Evolutionary conservation across 1,140 invertebrate species (phyloP).

Genomic region (Dendroctonus valens): DNA sequence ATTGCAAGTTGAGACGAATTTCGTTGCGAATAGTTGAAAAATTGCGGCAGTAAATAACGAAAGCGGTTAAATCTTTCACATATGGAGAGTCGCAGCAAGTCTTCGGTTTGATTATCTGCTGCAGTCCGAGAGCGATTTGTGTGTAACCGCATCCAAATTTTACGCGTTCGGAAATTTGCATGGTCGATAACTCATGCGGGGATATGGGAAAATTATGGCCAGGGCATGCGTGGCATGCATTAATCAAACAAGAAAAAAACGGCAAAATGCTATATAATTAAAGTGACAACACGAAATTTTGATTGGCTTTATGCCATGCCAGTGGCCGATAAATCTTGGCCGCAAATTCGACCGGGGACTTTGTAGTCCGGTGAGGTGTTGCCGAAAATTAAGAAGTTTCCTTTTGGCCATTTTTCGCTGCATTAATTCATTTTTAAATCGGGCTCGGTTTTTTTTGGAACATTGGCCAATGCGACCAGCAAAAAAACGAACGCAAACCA

Average conservation of each 20-base stretch:
- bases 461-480: no score
- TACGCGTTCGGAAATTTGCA: conserved; percentile 39
- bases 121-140: background rate
- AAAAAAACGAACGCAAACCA: no score
- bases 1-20: no score
- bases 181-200: conserved; percentile 30
- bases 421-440: no score
- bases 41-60: no score
- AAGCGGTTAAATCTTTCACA: background rate
- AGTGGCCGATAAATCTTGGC: conserved; percentile 28
- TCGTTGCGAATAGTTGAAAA: no score
- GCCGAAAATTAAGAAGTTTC: no score
- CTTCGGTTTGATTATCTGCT: no score
- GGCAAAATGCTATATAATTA: conserved; percentile 33
- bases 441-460: no score
- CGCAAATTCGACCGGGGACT: conserved; percentile 28
- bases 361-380: no score
- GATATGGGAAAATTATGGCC: conserved; percentile 35
- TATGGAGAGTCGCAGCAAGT: no score
- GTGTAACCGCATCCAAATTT: conserved; percentile 31
- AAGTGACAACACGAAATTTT: conserved; percentile 36
- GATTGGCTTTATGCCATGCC: conserved; percentile 30
- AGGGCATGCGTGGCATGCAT: conserved; percentile 36
- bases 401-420: no score
- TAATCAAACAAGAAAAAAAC: conserved; percentile 33